Base-by-base conservation (phyloP, 2,888 invertebrate genomes). In the Parthenolecanium corni region DNA sequence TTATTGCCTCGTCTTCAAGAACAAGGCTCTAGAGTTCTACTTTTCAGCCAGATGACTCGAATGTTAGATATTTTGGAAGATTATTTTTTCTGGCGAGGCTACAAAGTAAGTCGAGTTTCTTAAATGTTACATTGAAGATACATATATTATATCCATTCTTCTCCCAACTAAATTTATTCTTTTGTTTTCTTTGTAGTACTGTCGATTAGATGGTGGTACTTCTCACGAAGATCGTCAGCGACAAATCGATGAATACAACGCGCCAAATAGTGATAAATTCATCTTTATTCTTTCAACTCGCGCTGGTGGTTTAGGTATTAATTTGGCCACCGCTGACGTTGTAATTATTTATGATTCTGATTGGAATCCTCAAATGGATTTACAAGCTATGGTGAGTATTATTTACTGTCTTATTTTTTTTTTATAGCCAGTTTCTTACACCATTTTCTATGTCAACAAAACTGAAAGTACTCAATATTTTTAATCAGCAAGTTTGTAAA, bases 301-400 rank as follows among this genome's bases (percentile, higher is more conserved):
- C 68, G 98, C 98, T 40, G 98, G 98, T 62, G 98, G 98, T 70
- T 79, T 98, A 66, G 96, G 97, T 70, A 97, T 97, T 71, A 97
- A 97, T 77, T 80, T 97, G 71, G 94, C 95, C 0, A 92, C 96
- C 0, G 98, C 98, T 0, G 96, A 98, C 74, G 90, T 95, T 16
- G 97, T 98, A 64, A 87, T 98, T 67, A 85, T 98, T 53, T 97
- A 88, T 71, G 97, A 98, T 74, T 96, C 95, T 0, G 98, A 98
- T 76, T 98, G 97, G 97, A 98, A 98, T 79, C 98, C 97, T 0
- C 97, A 98, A 74, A 94, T 94, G 84, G 94, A 94, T 74, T 76
- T 95, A 65, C 94, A 94, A 73, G 91, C 93, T 64, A 93, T 93
- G 92, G 76, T 75, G 66, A 64, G 61, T 36, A n/a, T n/a, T 52